Conservation (phyloP, 64 coral and sea anemone species). For the Actinia tenebrosa region DNA sequence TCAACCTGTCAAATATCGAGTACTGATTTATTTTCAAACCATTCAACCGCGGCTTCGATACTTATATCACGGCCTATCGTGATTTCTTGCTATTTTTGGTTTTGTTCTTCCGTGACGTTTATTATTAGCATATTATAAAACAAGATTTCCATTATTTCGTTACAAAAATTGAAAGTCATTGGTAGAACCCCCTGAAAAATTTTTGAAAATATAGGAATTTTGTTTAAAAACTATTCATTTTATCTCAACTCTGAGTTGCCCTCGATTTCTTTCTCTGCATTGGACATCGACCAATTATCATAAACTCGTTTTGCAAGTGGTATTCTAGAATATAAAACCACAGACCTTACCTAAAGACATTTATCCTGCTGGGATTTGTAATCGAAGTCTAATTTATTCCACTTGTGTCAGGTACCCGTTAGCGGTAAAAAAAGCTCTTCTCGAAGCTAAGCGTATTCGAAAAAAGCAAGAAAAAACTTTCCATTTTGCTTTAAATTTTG, state of each 20-base stretch:
- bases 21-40: neutral
- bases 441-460: too few relatives aligned
- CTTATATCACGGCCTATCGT: neutral
- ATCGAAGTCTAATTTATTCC: too few relatives aligned
- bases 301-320: too few relatives aligned
- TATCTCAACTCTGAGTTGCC: neutral
- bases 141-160: neutral
- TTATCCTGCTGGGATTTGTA: too few relatives aligned
- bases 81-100: slow-evolving; percentile 8
- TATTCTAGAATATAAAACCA: too few relatives aligned
- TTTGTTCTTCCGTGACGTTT: neutral
- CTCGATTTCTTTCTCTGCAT: neutral
- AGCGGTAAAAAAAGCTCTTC: too few relatives aligned
- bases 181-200: neutral
- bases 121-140: neutral
- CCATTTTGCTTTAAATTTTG: too few relatives aligned
- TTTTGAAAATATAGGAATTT: neutral
- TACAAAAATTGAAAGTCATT: neutral
- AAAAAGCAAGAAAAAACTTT: too few relatives aligned
- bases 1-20: neutral
- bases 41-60: neutral
- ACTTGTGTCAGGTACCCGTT: too few relatives aligned
- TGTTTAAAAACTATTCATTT: neutral
- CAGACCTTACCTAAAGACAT: too few relatives aligned
- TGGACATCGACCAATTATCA: too few relatives aligned